Evolutionary conservation across 1,140 invertebrate species (phyloP).

Genomic region (Phocides pigmalion): DNA sequence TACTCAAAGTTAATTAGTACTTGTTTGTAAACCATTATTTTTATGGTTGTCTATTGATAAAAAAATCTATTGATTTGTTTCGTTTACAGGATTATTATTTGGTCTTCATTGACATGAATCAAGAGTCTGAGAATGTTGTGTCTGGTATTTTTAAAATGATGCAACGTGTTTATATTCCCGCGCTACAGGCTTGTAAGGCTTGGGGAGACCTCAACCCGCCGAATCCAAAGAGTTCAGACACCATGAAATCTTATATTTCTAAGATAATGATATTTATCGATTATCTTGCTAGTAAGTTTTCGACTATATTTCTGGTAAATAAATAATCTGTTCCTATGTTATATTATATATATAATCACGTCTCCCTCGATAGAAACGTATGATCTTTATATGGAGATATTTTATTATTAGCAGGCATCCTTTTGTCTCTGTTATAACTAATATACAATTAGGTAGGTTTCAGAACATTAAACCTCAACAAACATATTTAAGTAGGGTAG

Average conservation of each 20-base stretch:
- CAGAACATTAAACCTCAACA: too few species aligned
- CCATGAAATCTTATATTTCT: slow-evolving; percentile 63
- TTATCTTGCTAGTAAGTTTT: slow-evolving; percentile 67
- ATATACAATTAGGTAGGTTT: too few species aligned
- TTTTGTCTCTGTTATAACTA: too few species aligned
- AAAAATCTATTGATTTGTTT: neutral
- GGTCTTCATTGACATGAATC: slow-evolving; percentile 64
- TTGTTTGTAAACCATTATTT: too few species aligned
- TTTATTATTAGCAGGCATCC: too few species aligned
- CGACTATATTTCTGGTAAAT: neutral
- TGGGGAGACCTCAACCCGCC: slow-evolving; percentile 77
- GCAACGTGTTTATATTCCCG: slow-evolving; percentile 59
- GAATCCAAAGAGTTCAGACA: slow-evolving; percentile 64
- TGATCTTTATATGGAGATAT: too few species aligned
- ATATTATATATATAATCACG: too few species aligned
- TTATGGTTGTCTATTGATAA: too few species aligned
- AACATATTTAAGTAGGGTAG: too few species aligned
- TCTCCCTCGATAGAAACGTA: too few species aligned
- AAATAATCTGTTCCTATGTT: too few species aligned
- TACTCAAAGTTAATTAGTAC: too few species aligned
- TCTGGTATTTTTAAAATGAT: slow-evolving; percentile 71
- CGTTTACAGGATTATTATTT: slow-evolving; percentile 64
- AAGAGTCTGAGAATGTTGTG: slow-evolving; percentile 69
- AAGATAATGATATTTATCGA: slow-evolving; percentile 75
- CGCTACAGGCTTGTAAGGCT: slow-evolving; percentile 58